phyloP scores from a whole-genome alignment of 2,113 vertebrate species.

The Rhinolophus ferrumequinum region DNA sequence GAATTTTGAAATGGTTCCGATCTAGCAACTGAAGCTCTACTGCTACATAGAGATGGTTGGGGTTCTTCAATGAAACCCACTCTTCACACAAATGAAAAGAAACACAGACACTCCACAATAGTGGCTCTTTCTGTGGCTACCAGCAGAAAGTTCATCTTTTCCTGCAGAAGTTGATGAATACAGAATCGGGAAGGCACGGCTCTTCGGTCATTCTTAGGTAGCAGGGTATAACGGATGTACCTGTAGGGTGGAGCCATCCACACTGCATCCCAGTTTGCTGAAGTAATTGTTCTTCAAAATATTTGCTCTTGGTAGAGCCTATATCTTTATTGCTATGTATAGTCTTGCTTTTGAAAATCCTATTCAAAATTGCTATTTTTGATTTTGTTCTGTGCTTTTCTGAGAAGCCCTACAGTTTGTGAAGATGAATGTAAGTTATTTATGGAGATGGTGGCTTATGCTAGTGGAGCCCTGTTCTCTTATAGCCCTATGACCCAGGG shows the following conservation, averaged over 20 bases:
- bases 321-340: neutral
- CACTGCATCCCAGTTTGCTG: neutral
- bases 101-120: neutral
- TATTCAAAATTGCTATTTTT: neutral
- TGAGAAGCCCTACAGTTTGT: neutral
- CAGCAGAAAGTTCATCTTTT: neutral
- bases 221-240: neutral
- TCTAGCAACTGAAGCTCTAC: neutral
- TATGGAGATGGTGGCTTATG: neutral
- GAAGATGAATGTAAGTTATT: conserved; percentile 43
- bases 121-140: neutral
- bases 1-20: conserved; percentile 34
- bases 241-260: neutral
- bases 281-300: neutral
- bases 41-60: neutral
- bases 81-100: neutral
- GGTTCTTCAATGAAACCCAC: neutral
- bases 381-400: conserved; percentile 31
- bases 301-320: neutral
- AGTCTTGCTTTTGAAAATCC: conserved; percentile 20
- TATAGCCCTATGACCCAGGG: neutral
- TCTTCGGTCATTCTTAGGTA: neutral
- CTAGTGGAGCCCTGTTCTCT: neutral
- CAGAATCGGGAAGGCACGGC: neutral
- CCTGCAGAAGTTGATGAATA: neutral